Base-by-base conservation (phyloP, 2,888 invertebrate genomes). In the Sesia bembeciformis region DNA sequence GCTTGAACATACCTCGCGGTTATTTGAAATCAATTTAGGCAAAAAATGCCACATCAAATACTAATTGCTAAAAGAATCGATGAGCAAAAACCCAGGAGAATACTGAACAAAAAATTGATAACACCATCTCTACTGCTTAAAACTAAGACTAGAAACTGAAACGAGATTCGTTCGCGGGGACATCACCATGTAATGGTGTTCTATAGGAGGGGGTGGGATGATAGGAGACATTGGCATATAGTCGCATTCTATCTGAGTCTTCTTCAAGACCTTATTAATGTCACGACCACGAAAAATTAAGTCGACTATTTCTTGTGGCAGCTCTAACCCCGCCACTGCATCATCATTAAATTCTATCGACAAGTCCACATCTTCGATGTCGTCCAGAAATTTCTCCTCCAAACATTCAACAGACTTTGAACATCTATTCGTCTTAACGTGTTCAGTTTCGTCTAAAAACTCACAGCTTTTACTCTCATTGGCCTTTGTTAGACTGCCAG, bases 391-490 rank as follows among this genome's bases (percentile, higher is more conserved):
- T 39, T 58, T 66, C 4, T 61, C 66, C 42, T 87, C 88, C 3
- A 88, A 60, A 52, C 85, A 83, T 53, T 89, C 88, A 0, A 84
- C 87, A 8, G 88, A 89, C 51, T 84, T 84, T 0, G 88, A 79
- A 60, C 86, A 84, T 5, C 89, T 78, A 55, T 70, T 72, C 0
- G 75, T 40, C 0, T 72, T 56, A 0, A 78, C 78, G 49, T 74
- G 83, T 40, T 76, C 77, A 0, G 81, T 72, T 39, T 78, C 81
- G 66, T 88, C 90, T 0, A 90, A 63, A 53, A 80, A 87, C 62
- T 90, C 90, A 64, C 90, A 90, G 71, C 89, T 89, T 54, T 88
- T 88, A 0, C 85, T 79, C 59, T 85, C 86, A 3, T 80, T 83
- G 5, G 60, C 57, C 52, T 85, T 86, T 40, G 68, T 57, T 1